phyloP scores from a whole-genome alignment of 2,113 vertebrate genomes.

The Dasyurus viverrinus region DNA sequence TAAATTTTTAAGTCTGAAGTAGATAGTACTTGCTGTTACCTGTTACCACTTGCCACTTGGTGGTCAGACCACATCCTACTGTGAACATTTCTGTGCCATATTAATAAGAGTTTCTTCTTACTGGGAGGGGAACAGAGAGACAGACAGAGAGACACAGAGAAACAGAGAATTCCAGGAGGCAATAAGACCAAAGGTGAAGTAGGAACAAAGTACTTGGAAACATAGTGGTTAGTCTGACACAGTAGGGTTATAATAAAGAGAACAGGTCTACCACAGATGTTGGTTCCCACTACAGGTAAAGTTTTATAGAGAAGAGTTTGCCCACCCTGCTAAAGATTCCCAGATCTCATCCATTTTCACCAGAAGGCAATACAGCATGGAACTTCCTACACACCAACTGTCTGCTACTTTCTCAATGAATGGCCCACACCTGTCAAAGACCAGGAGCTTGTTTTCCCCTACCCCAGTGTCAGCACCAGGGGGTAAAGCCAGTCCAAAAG shows the following conservation, averaged over 20 bases:
- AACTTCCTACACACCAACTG: not conserved
- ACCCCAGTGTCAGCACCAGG: not conserved
- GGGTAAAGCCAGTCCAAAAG: not conserved
- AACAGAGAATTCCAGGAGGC: not conserved
- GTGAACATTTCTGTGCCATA: too few relatives aligned
- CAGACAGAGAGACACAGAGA: too few relatives aligned
- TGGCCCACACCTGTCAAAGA: not conserved
- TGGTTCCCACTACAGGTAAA: not conserved
- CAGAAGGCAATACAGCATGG: not conserved
- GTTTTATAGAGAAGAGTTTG: not conserved
- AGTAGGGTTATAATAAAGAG: not conserved
- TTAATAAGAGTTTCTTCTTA: too few relatives aligned
- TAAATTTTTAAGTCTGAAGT: not conserved
- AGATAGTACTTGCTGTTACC: not conserved
- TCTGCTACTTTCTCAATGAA: not conserved
- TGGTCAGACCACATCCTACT: too few relatives aligned
- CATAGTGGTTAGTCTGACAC: not conserved
- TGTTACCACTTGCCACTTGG: not conserved
- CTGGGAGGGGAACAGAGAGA: too few relatives aligned
- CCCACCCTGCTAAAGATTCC: too few relatives aligned
- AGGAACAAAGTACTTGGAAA: not conserved
- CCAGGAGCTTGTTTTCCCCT: not conserved
- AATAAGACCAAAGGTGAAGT: not conserved
- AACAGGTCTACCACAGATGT: not conserved
- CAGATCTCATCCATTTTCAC: too few relatives aligned